Conservation (phyloP, 2,113 vertebrate genomes). For the Leptosomus discolor region DNA sequence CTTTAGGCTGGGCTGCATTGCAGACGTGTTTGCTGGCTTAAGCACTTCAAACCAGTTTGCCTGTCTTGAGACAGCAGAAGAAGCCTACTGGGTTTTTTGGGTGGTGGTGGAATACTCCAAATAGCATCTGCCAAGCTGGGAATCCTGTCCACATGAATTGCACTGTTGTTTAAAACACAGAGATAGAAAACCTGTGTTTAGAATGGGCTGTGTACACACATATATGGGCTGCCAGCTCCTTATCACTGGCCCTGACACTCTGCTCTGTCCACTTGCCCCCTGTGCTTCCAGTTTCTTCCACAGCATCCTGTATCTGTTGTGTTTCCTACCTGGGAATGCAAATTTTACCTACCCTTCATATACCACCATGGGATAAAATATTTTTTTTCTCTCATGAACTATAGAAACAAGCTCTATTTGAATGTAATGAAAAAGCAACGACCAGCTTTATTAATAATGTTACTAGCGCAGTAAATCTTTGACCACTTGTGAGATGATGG, state of each 20-base stretch:
- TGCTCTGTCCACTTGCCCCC: neutral
- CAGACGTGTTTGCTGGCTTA: conserved; percentile 6
- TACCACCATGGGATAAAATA: neutral
- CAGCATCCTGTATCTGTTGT: neutral
- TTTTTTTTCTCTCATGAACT: neutral
- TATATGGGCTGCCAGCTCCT: neutral
- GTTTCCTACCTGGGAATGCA: neutral
- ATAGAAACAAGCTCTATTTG: neutral
- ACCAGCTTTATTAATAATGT: neutral
- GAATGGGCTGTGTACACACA: neutral
- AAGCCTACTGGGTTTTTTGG: neutral
- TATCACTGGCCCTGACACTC: neutral
- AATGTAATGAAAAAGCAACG: neutral
- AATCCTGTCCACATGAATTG: neutral
- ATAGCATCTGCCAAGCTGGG: neutral
- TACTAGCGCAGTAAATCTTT: neutral
- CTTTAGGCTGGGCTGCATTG: conserved; percentile 49
- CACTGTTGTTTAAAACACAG: neutral
- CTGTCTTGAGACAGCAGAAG: conserved; percentile 48
- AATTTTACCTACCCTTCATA: neutral
- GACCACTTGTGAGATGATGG: neutral
- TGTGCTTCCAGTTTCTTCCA: neutral
- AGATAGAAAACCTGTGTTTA: neutral
- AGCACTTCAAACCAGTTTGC: conserved; percentile 22
- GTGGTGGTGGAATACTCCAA: neutral